Conservation (phyloP, 1,140 invertebrate species). For the Plectrocnemia conspersa region DNA sequence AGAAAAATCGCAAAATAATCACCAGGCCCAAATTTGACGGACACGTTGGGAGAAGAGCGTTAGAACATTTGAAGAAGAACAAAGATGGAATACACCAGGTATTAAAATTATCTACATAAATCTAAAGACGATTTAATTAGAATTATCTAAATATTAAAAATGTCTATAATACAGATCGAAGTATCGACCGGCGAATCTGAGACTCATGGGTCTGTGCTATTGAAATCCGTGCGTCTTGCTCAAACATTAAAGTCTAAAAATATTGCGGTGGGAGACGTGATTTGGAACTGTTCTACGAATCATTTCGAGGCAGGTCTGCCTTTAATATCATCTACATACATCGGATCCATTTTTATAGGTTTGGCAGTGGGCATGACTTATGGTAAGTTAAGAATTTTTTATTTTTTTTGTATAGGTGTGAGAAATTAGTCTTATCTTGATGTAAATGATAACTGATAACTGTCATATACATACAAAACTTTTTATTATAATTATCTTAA, state of each 20-base stretch:
- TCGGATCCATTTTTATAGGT: conserved; percentile 33
- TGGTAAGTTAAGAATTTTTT: too few relatives aligned
- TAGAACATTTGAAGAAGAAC: not conserved
- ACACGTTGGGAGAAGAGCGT: not conserved
- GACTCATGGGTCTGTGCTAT: conserved; percentile 38
- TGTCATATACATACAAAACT: too few relatives aligned
- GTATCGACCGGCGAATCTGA: conserved; percentile 41
- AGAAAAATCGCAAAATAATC: too few relatives aligned
- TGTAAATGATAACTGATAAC: too few relatives aligned
- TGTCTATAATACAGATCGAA: conserved; percentile 40
- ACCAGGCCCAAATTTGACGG: too few relatives aligned
- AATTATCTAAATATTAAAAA: not conserved
- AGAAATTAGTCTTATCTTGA: too few relatives aligned
- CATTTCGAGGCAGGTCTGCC: conserved; percentile 41
- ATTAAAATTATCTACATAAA: not conserved
- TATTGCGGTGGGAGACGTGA: conserved; percentile 39
- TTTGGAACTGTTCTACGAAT: conserved; percentile 41
- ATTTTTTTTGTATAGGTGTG: too few relatives aligned
- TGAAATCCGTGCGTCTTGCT: conserved; percentile 39
- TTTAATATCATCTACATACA: conserved; percentile 38
- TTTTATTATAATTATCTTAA: too few relatives aligned
- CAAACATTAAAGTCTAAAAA: conserved; percentile 37
- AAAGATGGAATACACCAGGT: conserved; percentile 10
- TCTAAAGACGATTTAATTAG: not conserved
- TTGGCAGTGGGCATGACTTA: conserved; percentile 11